phyloP scores from a whole-genome alignment of 2,888 invertebrate species.

The Polydesmus complanatus region DNA sequence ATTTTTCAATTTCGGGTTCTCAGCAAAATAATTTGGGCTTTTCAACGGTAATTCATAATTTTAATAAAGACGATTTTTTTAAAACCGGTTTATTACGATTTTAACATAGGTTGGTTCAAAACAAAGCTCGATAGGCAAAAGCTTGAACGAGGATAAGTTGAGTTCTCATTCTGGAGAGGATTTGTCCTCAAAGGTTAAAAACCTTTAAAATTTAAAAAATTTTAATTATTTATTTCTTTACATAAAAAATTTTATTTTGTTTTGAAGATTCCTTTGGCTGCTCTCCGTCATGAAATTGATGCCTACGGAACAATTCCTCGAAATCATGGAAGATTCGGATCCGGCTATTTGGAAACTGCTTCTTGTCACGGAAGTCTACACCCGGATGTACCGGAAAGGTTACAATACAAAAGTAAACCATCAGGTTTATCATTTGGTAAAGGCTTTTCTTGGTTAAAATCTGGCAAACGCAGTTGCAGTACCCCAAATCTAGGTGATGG shows the following conservation, averaged over 20 bases:
- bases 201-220: not conserved
- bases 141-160: not conserved
- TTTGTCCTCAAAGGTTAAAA: not conserved
- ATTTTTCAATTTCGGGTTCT: not conserved
- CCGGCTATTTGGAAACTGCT: conserved; percentile 5
- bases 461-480: conserved; percentile 59
- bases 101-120: not conserved
- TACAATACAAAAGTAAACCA: conserved; percentile 17
- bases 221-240: not conserved
- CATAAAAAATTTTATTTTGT: conserved; percentile 2
- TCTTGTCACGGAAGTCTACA: conserved; percentile 16
- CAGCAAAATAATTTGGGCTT: not conserved
- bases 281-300: conserved; percentile 17
- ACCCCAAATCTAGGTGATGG: conserved; percentile 78
- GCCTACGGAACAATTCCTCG: conserved; percentile 19
- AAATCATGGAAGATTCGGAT: conserved; percentile 13
- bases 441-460: conserved; percentile 33
- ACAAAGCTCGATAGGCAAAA: not conserved
- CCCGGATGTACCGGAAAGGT: conserved; percentile 17
- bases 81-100: not conserved
- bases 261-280: conserved; percentile 16
- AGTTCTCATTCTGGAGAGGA: too few relatives aligned
- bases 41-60: not conserved
- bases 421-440: conserved; percentile 61
- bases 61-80: not conserved